These are phyloP conservation scores for Diogma glabrata DNA, from an alignment of 2,888 invertebrate genomes.

Conservation along the genomic window DNA sequence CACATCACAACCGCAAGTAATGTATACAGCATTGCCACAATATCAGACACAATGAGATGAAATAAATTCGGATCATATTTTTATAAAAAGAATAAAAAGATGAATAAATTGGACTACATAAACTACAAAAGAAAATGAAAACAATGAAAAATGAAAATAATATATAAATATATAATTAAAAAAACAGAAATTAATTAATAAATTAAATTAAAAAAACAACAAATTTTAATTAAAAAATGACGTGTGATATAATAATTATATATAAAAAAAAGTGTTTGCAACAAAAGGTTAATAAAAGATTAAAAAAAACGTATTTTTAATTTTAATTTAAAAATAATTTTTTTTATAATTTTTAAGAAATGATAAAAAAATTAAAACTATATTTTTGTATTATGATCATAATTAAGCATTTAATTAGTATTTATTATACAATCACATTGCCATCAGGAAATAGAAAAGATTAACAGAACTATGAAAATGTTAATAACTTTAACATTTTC, in stretches of 20 bases:
- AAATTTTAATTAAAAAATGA: slow-evolving; percentile 9
- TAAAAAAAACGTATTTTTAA: slow-evolving; percentile 7
- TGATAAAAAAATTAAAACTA: slow-evolving; percentile 3
- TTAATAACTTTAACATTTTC: too few relatives aligned
- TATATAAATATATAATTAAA: slow-evolving; percentile 3
- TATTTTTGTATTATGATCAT: slow-evolving; percentile 9
- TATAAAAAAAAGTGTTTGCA: slow-evolving; percentile 8
- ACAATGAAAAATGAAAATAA: slow-evolving; percentile 4
- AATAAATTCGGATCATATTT: slow-evolving; percentile 8
- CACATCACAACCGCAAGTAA: slow-evolving; percentile 46
- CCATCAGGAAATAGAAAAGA: slow-evolving; percentile 1
- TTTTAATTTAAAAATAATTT: slow-evolving; percentile 8
- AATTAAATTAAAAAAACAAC: neutral
- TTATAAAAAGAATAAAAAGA: slow-evolving; percentile 9
- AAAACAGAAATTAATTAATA: neutral
- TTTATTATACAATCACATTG: slow-evolving; percentile 8
- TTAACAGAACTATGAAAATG: slow-evolving; percentile 8
- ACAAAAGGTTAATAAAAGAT: slow-evolving; percentile 6
- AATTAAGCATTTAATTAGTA: slow-evolving; percentile 9
- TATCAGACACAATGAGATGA: slow-evolving; percentile 71
- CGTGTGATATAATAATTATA: slow-evolving; percentile 4
- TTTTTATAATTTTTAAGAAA: too few relatives aligned
- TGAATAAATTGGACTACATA: too few relatives aligned
- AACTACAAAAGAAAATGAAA: slow-evolving; percentile 9
- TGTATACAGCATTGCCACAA: slow-evolving; percentile 68